Evolutionary conservation across 2,113 vertebrate genomes (phyloP).

Genomic region (Hassar affinis): DNA sequence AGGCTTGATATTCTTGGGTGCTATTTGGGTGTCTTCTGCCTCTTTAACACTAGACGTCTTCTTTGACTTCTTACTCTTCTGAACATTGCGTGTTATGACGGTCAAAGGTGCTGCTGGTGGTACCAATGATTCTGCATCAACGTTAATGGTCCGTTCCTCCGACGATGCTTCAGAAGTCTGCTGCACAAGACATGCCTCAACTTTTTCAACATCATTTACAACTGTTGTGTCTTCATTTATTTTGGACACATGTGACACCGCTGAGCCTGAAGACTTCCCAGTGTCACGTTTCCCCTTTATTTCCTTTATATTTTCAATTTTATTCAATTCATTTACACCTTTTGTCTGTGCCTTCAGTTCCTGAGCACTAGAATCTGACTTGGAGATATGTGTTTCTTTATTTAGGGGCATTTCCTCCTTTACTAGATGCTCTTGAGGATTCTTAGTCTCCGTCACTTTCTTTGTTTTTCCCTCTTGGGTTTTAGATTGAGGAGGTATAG

Average conservation of each 20-base stretch:
- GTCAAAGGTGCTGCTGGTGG: slow-evolving; percentile 21
- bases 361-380: background rate
- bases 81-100: background rate
- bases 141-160: slow-evolving; percentile 34
- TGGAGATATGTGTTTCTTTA: background rate
- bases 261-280: background rate
- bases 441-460: background rate
- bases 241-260: background rate
- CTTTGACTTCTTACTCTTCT: slow-evolving; percentile 40
- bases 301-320: background rate
- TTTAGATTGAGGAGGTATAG: slow-evolving; percentile 1
- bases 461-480: background rate
- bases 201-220: slow-evolving; percentile 22
- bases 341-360: background rate
- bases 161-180: slow-evolving; percentile 26
- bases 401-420: slow-evolving; percentile 26
- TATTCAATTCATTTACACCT: background rate
- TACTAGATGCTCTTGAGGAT: slow-evolving; percentile 2
- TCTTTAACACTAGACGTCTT: slow-evolving; percentile 6
- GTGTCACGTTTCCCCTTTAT: background rate
- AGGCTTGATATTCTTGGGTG: slow-evolving; percentile 8
- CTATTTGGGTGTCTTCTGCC: slow-evolving; percentile 2
- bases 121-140: background rate
- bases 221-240: background rate
- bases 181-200: slow-evolving; percentile 31